Percentiles rank a stretch among this genome's conserved stretches.
These are phyloP conservation scores for Actinernus sp. DNA, from an alignment of 92 coral and sea anemone species.

Conservation along the genomic window DNA sequence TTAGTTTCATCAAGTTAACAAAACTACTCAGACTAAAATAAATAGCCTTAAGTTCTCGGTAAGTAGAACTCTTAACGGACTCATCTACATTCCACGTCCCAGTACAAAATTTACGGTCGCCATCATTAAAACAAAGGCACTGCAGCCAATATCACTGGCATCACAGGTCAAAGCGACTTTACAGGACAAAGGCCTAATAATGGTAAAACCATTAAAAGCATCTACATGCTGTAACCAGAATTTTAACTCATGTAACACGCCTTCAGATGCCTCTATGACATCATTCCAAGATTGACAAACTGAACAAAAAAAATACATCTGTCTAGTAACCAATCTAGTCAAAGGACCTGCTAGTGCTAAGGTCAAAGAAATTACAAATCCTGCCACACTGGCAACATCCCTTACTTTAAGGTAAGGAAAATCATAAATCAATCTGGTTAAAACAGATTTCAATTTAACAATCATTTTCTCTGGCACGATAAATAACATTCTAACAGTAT, in stretches of 20 bases:
- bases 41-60: slow-evolving; percentile 31
- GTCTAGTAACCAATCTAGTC: slow-evolving; percentile 35
- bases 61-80: slow-evolving; percentile 31
- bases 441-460: slow-evolving; percentile 27
- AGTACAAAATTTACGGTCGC: slow-evolving; percentile 15
- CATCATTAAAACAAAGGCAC: slow-evolving; percentile 13
- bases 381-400: slow-evolving; percentile 44
- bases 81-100: slow-evolving; percentile 16
- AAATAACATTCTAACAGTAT: slow-evolving; percentile 31
- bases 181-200: slow-evolving; percentile 39
- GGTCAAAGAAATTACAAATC: slow-evolving; percentile 38
- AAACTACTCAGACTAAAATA: slow-evolving; percentile 1
- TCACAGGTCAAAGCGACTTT: slow-evolving; percentile 30
- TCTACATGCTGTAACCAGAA: slow-evolving; percentile 35
- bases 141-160: slow-evolving; percentile 44
- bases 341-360: too few relatives aligned
- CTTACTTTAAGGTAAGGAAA: slow-evolving; percentile 51
- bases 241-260: slow-evolving; percentile 7
- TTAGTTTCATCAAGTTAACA: too few relatives aligned
- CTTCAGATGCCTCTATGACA: slow-evolving; percentile 28
- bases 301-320: slow-evolving; percentile 31
- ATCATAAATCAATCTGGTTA: slow-evolving; percentile 8
- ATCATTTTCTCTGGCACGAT: slow-evolving; percentile 43
- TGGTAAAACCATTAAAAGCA: slow-evolving; percentile 43
- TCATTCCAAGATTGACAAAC: slow-evolving; percentile 24